Base-by-base conservation (phyloP, 2,888 invertebrate genomes). In the Microctonus hyperodae region DNA sequence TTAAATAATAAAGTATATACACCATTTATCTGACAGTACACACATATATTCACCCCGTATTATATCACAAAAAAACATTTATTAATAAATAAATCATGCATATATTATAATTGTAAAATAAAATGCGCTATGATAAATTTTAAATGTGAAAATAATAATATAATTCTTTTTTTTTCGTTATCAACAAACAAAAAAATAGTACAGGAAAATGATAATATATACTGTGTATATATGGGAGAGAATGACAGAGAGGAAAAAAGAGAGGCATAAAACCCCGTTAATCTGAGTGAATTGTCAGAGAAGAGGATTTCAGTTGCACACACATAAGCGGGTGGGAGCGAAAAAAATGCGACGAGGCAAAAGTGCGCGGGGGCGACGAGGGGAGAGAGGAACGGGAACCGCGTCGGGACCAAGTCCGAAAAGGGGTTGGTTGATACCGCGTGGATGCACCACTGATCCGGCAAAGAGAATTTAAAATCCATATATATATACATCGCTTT, bases 381-480 rank as follows among this genome's bases (percentile, higher is more conserved):
- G 20, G 16, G 31, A 51, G 28, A 60, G 35, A 22, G 48, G 66
- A 61, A 35, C 22, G 57, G 50, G 62, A 65, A 35, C 23, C 31
- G 58, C 20, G 62, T 35, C 60, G 44, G 48, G 31, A 63, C 57
- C 50, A 65, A 58, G 51, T 64, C 40, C 60, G 65, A 65, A 61
- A 66, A 63, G 65, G 58, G 44, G 44, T 44, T 44, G 44, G 57
- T 65, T 53, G 67, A 67, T 65, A 67, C 63, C 62, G 60, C 62
- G 64, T 64, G 68, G 63, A 67, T 70, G 70, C 68, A 64, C 65
- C 62, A 53, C 56, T 65, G 61, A 66, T 65, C 64, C 56, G 67
- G 64, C 64, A 69, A 71, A 71, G 68, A 66, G 69, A 65, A 71
- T 68, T 65, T 67, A 35, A 68, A 69, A 71, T 62, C 65, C 61